Evolutionary conservation across 2,888 invertebrate species (phyloP), one percentile per base, ranked within the genome.

Genomic region (Amblyjoppa fuscipennis): DNA sequence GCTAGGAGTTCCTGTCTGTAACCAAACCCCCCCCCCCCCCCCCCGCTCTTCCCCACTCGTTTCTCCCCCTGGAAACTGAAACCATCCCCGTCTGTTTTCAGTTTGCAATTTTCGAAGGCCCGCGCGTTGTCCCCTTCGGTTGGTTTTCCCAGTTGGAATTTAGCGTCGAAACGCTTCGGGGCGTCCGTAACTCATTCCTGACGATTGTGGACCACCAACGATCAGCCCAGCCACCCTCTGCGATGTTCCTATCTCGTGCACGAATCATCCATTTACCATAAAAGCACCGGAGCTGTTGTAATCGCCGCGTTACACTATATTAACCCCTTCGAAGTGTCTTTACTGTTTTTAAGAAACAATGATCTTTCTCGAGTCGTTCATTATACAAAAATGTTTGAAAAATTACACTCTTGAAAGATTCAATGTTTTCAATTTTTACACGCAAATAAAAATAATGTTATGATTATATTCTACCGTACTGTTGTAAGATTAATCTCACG

Each of bases 51-150:
- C 0, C 5, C 20, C 20, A 20, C 20, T 20, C 34, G 34, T 6
- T 41, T 41, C 41, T 16, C 76, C 38, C 51, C 13, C 31, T 5
- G n/a, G 59, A 71, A 79, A 81, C 73, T 61, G 68, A 73, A 83
- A 81, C 76, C 73, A 74, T 51, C 81, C 81, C 81, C 68, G 75
- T 76, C 75, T 80, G 80, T 84, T 80, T 76, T 80, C 80, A 84
- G 75, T 84, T 84, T 81, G 59, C 84, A 81, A 79, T 81, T 84
- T 71, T 66, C 56, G 13, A 31, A 20, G 56, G 16, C 51, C 25
- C 45, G 45, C 53, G 34, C 49, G 11, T 31, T 25, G 45, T 41
- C 45, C 49, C 78, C 79, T 71, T 71, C 64, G 70, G 51, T 79
- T 56, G 49, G 70, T 80, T 84, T 80, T 80, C 51, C 38, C 0